phyloP scores from a whole-genome alignment of 2,888 invertebrate genomes.

The Proisotoma minuta region DNA sequence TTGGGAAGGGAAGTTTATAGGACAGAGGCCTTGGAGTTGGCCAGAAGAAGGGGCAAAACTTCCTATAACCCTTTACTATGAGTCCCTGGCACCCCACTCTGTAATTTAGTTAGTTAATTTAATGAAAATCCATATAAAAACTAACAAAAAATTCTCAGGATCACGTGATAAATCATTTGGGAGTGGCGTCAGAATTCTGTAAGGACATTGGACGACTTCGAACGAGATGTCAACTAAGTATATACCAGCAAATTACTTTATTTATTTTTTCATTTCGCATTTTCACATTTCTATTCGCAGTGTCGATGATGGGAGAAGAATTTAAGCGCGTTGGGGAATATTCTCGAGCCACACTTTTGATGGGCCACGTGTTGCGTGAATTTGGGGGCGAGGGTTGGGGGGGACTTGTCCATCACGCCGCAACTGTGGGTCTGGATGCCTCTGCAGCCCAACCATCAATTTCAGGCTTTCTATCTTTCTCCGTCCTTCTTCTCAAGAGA shows the following conservation, averaged over 20 bases:
- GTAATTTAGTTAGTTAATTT: slow-evolving; percentile 28
- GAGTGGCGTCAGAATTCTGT: slow-evolving; percentile 47
- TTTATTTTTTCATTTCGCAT: not conserved
- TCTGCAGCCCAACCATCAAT: slow-evolving; percentile 39
- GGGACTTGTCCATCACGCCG: slow-evolving; percentile 32
- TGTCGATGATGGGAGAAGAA: slow-evolving; percentile 45
- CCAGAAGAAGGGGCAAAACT: slow-evolving; percentile 29
- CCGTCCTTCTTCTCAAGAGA: slow-evolving; percentile 38
- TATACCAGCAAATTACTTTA: slow-evolving; percentile 13
- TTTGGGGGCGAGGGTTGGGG: slow-evolving; percentile 42
- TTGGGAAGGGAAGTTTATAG: slow-evolving; percentile 32
- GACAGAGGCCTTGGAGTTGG: slow-evolving; percentile 43
- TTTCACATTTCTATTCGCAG: slow-evolving; percentile 23
- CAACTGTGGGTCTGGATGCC: slow-evolving; percentile 38
- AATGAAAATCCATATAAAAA: not conserved
- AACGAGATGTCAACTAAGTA: slow-evolving; percentile 45
- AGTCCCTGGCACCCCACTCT: slow-evolving; percentile 35
- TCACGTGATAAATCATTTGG: slow-evolving; percentile 37
- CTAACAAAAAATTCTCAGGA: slow-evolving; percentile 15
- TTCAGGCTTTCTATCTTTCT: slow-evolving; percentile 39
- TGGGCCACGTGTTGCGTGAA: slow-evolving; percentile 44
- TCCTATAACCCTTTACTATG: slow-evolving; percentile 25
- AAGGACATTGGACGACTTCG: slow-evolving; percentile 34
- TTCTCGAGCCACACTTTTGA: slow-evolving; percentile 40
- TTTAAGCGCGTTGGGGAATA: slow-evolving; percentile 39